A percentile compares a stretch with the other conserved stretches of the same genome.
Conservation (phyloP, 1,140 invertebrate genomes). For the Brachionus koreanus region DNA sequence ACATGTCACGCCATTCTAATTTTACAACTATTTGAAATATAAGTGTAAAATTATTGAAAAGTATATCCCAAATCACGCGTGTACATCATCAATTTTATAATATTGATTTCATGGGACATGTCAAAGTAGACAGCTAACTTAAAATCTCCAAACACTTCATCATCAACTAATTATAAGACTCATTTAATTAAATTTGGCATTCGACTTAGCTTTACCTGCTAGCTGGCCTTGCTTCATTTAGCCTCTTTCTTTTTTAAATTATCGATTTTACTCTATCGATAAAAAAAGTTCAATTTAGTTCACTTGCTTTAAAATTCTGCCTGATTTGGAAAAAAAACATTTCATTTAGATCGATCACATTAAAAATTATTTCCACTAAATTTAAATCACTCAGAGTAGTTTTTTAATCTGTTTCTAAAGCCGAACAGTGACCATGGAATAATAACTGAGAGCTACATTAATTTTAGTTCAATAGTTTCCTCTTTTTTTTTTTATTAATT, state of each 20-base stretch:
- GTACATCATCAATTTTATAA: slow-evolving; percentile 4
- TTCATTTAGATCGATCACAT: neutral
- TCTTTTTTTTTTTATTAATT: neutral
- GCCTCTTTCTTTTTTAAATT: neutral
- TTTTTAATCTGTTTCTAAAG: neutral
- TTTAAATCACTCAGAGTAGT: slow-evolving; percentile 21
- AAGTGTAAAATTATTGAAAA: slow-evolving; percentile 5
- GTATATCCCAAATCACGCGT: neutral
- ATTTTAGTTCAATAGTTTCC: neutral
- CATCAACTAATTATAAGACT: neutral
- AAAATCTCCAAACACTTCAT: neutral
- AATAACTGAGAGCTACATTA: neutral
- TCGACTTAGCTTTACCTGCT: neutral
- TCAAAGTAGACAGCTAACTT: neutral
- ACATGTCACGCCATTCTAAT: neutral
- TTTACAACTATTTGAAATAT: neutral
- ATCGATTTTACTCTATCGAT: neutral
- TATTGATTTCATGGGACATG: slow-evolving; percentile 1
- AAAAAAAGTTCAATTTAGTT: neutral
- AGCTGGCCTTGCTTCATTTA: neutral
- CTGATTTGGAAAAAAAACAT: slow-evolving; percentile 1
- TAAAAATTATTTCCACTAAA: slow-evolving; percentile 24
- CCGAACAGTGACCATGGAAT: slow-evolving; percentile 2
- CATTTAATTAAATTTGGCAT: neutral
- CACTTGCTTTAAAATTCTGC: slow-evolving; percentile 2